Conservation (phyloP, 2,888 invertebrate genomes). For the Cynaeus angustus region DNA sequence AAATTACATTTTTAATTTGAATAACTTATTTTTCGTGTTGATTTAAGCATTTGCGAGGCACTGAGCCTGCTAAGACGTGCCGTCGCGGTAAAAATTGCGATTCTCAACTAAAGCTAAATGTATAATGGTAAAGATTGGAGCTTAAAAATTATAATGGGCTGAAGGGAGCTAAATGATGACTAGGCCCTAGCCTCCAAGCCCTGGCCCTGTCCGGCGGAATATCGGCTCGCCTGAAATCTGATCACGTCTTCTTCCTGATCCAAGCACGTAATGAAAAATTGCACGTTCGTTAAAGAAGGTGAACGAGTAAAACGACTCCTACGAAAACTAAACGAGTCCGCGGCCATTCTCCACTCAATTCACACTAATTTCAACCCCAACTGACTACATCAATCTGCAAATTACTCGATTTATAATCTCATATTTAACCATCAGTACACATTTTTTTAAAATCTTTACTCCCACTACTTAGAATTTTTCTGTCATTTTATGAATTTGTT, state of each 20-base stretch:
- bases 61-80: conserved; percentile 78
- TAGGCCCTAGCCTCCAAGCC: conserved; percentile 62
- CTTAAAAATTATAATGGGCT: conserved; percentile 82
- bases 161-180: conserved; percentile 71
- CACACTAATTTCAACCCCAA: conserved; percentile 15
- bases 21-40: conserved; percentile 83
- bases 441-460: too few relatives aligned
- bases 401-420: too few relatives aligned
- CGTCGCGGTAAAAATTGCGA: conserved; percentile 82
- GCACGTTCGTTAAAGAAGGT: conserved; percentile 68
- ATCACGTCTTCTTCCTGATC: conserved; percentile 75
- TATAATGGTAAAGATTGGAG: conserved; percentile 83
- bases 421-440: too few relatives aligned
- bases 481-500: too few relatives aligned
- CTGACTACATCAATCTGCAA: too few relatives aligned
- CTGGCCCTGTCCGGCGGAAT: conserved; percentile 54
- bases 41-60: conserved; percentile 78
- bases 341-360: background rate
- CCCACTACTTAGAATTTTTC: too few relatives aligned
- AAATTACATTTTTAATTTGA: conserved; percentile 83
- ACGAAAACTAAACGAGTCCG: conserved; percentile 62
- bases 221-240: conserved; percentile 70
- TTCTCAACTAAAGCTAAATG: conserved; percentile 82
- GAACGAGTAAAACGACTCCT: conserved; percentile 59
- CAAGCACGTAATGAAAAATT: conserved; percentile 82